Evolutionary conservation across 2,113 vertebrate species (phyloP).

Genomic region (Ginglymostoma cirratum): DNA sequence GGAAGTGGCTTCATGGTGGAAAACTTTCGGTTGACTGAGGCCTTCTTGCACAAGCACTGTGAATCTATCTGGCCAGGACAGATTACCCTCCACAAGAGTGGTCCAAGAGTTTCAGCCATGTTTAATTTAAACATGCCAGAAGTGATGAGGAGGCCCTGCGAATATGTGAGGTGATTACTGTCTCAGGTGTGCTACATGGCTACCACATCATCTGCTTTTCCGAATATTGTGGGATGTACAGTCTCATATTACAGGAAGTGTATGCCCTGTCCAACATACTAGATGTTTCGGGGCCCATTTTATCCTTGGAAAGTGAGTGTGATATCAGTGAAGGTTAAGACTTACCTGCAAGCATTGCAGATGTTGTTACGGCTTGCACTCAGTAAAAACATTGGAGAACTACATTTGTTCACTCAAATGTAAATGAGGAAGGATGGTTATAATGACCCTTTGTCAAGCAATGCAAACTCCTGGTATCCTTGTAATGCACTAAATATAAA

Average conservation of each 20-base stretch:
- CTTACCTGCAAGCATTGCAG: background rate
- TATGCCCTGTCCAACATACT: background rate
- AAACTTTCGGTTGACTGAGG: background rate
- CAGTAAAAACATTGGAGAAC: background rate
- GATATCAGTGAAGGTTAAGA: too few species aligned
- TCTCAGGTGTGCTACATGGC: background rate
- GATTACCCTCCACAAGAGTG: too few species aligned
- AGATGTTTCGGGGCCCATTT: background rate
- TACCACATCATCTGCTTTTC: background rate
- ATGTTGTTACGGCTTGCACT: background rate
- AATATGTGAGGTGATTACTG: background rate
- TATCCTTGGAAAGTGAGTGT: background rate
- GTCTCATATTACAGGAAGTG: background rate
- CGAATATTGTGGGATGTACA: background rate
- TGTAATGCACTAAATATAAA: conserved; percentile 22
- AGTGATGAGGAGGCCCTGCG: too few species aligned
- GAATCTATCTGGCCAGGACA: background rate
- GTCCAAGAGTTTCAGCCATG: background rate
- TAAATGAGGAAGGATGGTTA: background rate
- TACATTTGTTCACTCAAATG: background rate
- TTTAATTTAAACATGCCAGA: background rate
- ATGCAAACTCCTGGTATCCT: background rate
- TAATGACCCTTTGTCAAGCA: background rate
- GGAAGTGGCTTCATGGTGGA: too few species aligned
- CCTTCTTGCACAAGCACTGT: too few species aligned